Base-by-base conservation (phyloP, 2,797 vertebrate genomes). In the Avahi laniger region DNA sequence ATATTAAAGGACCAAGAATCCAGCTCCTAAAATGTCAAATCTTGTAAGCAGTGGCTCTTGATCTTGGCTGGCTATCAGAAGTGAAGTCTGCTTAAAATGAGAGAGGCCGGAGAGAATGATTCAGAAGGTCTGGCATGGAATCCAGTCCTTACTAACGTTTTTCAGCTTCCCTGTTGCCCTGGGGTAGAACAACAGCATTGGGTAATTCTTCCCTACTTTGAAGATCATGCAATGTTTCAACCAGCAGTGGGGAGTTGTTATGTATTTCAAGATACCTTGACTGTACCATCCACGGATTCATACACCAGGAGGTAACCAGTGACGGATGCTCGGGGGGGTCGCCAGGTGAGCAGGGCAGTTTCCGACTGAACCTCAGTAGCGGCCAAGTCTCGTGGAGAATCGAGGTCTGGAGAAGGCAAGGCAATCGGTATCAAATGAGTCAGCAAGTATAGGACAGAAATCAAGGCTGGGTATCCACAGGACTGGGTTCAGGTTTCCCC, bases 291-390 rank as follows among this genome's bases (percentile, higher is more conserved):
- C 0, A 98, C 85, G 0, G 99, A 99, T 98, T 99, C 99, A 0
- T 99, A 99, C 98, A 99, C 99, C 90, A 99, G 98, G 87, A 99
- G 99, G 98, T 99, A 99, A 0, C 98, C 99, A 0, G 99, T 99
- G 98, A 99, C 99, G 26, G 99, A 98, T 10, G 99, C 99, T 9
- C 98, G 99, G 2, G 99, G 99, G 11, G 99, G 98, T 95, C 98
- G 99, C 99, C 99, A 99, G 0, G 98, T 99, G 75, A 99, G 98
- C 98, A 99, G 91, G 35, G 99, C 98, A 30, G 98, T 99, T 98
- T 99, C 99, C 1, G 99, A 99, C 98, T 99, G 99, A 97, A 99
- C 98, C 82, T 99, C 99, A 33, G 98, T 98, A 94, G 99, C 99
- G 65, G 98, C 97, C 83, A 99, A 97, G 93, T 99, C 99, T 97